Evolutionary conservation across 2,113 vertebrate genomes (phyloP).

Genomic region (Merops nubicus): DNA sequence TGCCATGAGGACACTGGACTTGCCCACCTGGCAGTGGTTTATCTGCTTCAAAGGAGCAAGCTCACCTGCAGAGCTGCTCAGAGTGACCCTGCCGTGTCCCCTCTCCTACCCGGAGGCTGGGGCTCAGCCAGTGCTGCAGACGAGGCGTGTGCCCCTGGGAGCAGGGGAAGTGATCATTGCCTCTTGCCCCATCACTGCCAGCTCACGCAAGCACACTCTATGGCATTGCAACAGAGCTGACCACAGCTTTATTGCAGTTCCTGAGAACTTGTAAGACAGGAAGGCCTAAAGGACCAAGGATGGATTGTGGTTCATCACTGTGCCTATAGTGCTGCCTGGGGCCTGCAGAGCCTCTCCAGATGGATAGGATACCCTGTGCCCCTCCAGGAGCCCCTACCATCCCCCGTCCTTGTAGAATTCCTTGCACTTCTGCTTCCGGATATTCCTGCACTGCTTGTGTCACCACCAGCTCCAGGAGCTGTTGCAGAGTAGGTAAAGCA

Average conservation of each 20-base stretch:
- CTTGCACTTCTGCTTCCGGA: neutral
- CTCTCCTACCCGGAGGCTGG: neutral
- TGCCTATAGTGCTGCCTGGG: neutral
- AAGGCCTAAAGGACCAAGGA: neutral
- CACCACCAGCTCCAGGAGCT: neutral
- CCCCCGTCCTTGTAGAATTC: neutral
- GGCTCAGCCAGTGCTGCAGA: neutral
- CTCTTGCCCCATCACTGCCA: neutral
- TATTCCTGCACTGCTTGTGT: neutral
- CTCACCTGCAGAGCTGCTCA: neutral
- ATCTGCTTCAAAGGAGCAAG: accelerated
- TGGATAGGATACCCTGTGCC: neutral
- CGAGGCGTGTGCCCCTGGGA: accelerated
- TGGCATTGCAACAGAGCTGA: neutral
- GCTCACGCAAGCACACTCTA: neutral
- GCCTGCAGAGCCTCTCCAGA: neutral
- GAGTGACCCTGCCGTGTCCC: accelerated
- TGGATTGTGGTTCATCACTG: neutral
- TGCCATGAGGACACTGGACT: neutral
- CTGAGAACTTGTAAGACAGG: neutral
- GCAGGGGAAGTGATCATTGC: neutral
- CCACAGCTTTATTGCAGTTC: neutral
- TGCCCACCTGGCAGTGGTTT: neutral
- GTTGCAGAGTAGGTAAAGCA: neutral
- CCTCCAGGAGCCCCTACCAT: neutral